Evolutionary conservation across 2,113 vertebrate genomes (phyloP).

Genomic region (Propithecus coquereli): DNA sequence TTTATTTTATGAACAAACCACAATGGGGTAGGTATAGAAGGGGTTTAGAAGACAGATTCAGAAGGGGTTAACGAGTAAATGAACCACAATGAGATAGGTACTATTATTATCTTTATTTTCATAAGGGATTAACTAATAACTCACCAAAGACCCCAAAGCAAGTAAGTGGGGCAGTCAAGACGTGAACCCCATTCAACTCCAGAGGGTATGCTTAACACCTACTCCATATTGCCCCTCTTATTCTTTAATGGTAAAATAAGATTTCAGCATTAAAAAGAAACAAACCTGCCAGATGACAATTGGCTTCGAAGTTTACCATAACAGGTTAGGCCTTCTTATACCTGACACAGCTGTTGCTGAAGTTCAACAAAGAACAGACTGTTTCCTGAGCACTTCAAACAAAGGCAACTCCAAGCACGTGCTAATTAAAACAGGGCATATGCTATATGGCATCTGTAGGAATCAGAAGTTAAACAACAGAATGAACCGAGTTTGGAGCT

Average conservation of each 20-base stretch:
- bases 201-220: not conserved
- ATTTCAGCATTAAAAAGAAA: not conserved
- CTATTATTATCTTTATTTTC: no score
- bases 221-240: not conserved
- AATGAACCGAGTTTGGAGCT: not conserved
- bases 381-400: not conserved
- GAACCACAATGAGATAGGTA: no score
- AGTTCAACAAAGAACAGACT: not conserved
- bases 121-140: not conserved
- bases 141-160: not conserved
- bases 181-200: not conserved
- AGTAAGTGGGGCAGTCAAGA: not conserved
- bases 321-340: not conserved
- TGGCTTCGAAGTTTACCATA: not conserved
- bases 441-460: not conserved
- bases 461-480: not conserved
- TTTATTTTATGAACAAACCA: not conserved
- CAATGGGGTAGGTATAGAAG: not conserved
- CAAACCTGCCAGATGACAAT: not conserved
- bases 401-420: not conserved
- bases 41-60: no score
- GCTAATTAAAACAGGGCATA: not conserved
- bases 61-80: no score
- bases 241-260: not conserved
- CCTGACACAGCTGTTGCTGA: not conserved